A percentile compares a stretch with the other conserved stretches of the same genome.
Evolutionary conservation across 2,888 invertebrate species (phyloP).

Genomic region (Agrilus biguttatus): DNA sequence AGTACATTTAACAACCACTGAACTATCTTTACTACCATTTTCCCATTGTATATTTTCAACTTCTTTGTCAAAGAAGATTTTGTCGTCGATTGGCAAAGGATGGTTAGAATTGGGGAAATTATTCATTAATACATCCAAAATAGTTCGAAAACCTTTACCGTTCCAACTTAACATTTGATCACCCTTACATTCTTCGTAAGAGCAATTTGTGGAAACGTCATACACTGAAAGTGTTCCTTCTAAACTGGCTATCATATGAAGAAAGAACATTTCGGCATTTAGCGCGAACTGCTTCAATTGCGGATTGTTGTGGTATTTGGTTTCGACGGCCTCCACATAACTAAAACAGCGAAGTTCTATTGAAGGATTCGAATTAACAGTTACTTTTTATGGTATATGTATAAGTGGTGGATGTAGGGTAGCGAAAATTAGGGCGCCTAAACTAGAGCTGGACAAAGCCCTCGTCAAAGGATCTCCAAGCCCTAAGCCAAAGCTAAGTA

Average conservation of each 20-base stretch:
- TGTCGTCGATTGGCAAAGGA: constrained; percentile 12
- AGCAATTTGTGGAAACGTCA: neutral
- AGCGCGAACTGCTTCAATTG: neutral
- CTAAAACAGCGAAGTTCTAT: no score
- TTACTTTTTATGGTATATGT: no score
- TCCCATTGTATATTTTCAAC: constrained; percentile 10
- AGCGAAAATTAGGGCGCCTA: neutral
- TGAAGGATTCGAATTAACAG: no score
- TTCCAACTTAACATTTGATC: constrained; percentile 55
- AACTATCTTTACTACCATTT: constrained; percentile 1
- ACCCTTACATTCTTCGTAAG: constrained; percentile 26
- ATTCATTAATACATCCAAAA: constrained; percentile 45
- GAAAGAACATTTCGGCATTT: neutral
- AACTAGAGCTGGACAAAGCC: no score
- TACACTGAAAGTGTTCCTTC: neutral
- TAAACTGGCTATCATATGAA: neutral
- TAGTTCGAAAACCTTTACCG: constrained; percentile 44
- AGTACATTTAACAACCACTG: constrained; percentile 29
- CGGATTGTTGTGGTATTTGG: no score
- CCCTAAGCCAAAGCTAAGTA: no score
- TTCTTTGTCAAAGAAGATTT: constrained; percentile 11
- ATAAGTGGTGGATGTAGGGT: no score
- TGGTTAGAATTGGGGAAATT: constrained; percentile 5
- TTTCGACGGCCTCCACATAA: no score
- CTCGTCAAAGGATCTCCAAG: no score